These are phyloP conservation scores for Metopia argyrocephala DNA, from an alignment of 2,888 invertebrate genomes.

Conservation along the genomic window DNA sequence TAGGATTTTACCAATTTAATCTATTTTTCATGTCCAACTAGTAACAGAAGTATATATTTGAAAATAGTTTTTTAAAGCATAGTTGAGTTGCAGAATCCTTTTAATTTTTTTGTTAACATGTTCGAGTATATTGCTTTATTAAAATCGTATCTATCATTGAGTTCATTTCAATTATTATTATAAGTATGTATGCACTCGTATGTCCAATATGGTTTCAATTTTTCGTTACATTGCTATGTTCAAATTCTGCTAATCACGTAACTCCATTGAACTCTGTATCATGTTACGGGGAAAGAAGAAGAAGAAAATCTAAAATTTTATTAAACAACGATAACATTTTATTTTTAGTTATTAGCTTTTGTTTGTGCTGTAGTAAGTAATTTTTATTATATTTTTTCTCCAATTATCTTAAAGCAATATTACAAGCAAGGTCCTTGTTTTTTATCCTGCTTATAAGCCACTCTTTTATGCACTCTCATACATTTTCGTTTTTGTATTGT, in stretches of 20 bases:
- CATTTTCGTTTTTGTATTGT: neutral
- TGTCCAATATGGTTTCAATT: neutral
- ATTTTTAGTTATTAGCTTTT: constrained; percentile 34
- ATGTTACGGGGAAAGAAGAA: neutral
- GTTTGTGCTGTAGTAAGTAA: constrained; percentile 38
- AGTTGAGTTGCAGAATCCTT: no score
- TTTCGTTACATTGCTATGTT: neutral
- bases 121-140: no score
- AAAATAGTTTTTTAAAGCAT: no score
- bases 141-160: neutral
- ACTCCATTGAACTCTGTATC: constrained; percentile 8
- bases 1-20: no score
- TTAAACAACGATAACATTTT: neutral
- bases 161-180: neutral
- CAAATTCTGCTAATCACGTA: constrained; percentile 31
- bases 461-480: neutral
- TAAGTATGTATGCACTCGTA: no score
- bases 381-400: constrained; percentile 11
- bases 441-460: neutral
- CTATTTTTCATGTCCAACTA: no score
- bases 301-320: neutral
- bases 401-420: constrained; percentile 41
- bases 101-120: no score
- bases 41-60: no score
- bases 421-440: constrained; percentile 19